These are phyloP conservation scores for Drosophila eohydei DNA, from an alignment of 2,888 invertebrate species.

Conservation along the genomic window DNA sequence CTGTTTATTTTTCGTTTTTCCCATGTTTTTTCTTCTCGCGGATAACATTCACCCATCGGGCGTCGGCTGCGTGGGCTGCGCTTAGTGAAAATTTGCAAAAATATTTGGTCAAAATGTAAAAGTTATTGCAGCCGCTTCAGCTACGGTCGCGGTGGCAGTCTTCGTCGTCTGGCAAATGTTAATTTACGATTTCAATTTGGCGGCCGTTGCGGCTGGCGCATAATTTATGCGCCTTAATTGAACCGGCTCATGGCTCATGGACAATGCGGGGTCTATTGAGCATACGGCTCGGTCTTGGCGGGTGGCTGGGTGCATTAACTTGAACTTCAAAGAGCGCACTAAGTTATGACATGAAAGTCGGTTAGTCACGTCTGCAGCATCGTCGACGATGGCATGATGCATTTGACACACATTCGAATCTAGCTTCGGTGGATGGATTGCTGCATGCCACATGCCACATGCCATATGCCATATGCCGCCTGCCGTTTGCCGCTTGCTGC, in stretches of 20 bases:
- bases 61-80: constrained; percentile 75
- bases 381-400: constrained; percentile 67
- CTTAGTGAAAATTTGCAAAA: constrained; percentile 81
- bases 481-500: constrained; percentile 24
- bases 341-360: constrained; percentile 81
- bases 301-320: constrained; percentile 50
- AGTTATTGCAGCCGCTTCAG: constrained; percentile 63
- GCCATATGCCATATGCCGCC: constrained; percentile 43
- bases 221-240: constrained; percentile 82
- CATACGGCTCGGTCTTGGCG: not conserved
- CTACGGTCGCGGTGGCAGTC: constrained; percentile 6
- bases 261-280: constrained; percentile 30
- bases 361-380: constrained; percentile 76
- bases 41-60: constrained; percentile 68
- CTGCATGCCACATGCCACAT: constrained; percentile 79
- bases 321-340: constrained; percentile 76
- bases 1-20: constrained; percentile 6
- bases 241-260: constrained; percentile 57
- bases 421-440: constrained; percentile 1
- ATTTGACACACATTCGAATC: constrained; percentile 77
- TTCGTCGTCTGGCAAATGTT: constrained; percentile 72
- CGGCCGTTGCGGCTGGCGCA: constrained; percentile 66
- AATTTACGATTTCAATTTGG: constrained; percentile 82
- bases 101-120: constrained; percentile 82
- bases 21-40: constrained; percentile 11